Evolutionary conservation across 2,888 invertebrate genomes (phyloP), one percentile per base, ranked within the genome.

Genomic region (Pyrocoelia pectoralis): DNA sequence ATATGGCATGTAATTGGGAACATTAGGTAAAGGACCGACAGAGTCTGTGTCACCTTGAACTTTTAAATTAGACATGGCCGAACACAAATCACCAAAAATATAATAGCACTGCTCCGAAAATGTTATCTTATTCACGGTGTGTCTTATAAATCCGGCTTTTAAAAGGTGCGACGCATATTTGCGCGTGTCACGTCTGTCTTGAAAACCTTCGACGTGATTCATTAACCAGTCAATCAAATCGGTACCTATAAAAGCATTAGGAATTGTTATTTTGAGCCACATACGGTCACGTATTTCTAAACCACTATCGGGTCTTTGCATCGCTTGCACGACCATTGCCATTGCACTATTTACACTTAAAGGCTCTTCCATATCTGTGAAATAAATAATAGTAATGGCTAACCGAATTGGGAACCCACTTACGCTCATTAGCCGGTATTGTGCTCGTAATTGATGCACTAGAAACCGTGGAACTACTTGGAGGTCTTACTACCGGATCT

Each of bases 181-280:
- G 74, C 97, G 85, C 0, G 98, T 98, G 79, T 98, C 98, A 58
- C 97, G 87, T 5, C 98, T 84, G 83, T 98, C 98, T 59, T 74
- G 76, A 68, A 99, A 93, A 14, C 98, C 99, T 73, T 96, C 95
- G 1, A 99, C 97, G 79, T 97, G 94, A 69, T 90, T 91, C 74
- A 95, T 87, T 58, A 99, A 87, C 99, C 99, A 99, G 80, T 98
- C 97, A 24, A 99, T 98, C 56, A 99, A 93, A 79, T 98, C 97
- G 0, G 89, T 89, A 0, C 97, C 98, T 77, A 99, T 97, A 83
- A 99, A 99, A 67, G 99, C 98, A 84, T 97, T 97, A 56, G 98
- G 97, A 77, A 99, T 98, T 18, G 96, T 97, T 68, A 99, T 98
- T 85, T 99, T 99, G 18, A 99, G 84, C 99, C 99, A 99, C 92